A percentile compares a stretch with the other conserved stretches of the same genome.
Evolutionary conservation across 30 jellyfish, hydroid and myxozoan species (phyloP).

Genomic region (Nemopilema nomurai): DNA sequence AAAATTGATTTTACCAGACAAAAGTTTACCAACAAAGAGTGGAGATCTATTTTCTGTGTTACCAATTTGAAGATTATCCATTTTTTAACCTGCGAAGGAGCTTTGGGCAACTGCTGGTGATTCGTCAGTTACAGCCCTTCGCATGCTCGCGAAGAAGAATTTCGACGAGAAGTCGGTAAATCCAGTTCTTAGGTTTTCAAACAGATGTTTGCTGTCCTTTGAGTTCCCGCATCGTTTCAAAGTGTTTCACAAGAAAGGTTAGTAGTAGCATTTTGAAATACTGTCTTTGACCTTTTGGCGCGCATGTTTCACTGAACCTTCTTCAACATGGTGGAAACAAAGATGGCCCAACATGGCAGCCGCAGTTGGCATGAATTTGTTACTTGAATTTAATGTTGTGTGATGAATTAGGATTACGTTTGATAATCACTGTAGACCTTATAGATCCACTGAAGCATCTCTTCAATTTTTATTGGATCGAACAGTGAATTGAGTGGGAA

Average conservation of each 20-base stretch:
- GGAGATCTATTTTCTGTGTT: too few species aligned
- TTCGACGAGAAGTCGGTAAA: neutral
- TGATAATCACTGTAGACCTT: neutral
- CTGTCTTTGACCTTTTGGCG: slow-evolving; percentile 24
- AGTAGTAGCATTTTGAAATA: neutral
- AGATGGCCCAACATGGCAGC: slow-evolving; percentile 87
- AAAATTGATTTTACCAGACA: too few species aligned
- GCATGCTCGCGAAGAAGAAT: neutral
- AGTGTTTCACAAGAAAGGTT: neutral
- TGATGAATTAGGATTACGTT: neutral
- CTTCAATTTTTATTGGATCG: neutral
- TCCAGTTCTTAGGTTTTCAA: neutral
- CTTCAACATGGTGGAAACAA: slow-evolving; percentile 68
- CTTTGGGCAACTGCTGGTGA: neutral
- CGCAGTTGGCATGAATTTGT: neutral
- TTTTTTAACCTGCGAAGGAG: neutral
- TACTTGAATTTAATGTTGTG: neutral
- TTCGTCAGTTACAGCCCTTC: neutral
- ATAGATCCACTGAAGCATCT: neutral
- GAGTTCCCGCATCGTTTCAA: neutral
- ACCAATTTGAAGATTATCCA: too few species aligned
- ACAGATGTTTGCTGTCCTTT: neutral
- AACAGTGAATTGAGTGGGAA: neutral
- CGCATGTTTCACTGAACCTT: slow-evolving; percentile 39
- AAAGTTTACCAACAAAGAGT: too few species aligned